phyloP scores from a whole-genome alignment of 2,113 vertebrate genomes.

The Irena cyanogastra region DNA sequence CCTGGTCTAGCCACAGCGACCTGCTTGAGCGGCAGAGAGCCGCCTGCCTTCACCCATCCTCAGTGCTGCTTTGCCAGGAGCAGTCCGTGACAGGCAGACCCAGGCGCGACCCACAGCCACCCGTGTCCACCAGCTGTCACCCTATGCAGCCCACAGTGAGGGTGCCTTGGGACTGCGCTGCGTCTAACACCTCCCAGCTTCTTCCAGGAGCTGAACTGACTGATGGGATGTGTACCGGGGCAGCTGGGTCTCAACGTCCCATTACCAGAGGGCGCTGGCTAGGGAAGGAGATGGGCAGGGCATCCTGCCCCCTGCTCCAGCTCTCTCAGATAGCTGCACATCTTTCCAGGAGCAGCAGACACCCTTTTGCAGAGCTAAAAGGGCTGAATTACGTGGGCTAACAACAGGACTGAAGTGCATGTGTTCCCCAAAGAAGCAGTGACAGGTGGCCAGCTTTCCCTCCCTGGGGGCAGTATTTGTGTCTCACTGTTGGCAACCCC shows the following conservation, averaged over 20 bases:
- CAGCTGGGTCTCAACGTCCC: neutral
- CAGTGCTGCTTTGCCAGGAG: neutral
- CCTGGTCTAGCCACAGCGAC: neutral
- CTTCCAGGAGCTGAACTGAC: neutral
- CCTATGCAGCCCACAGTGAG: neutral
- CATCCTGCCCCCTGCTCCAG: neutral
- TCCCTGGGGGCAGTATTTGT: accelerated
- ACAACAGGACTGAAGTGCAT: neutral
- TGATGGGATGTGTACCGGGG: neutral
- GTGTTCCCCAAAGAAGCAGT: neutral
- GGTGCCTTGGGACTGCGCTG: neutral
- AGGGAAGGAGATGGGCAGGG: neutral
- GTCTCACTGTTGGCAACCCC: neutral
- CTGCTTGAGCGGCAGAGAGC: neutral
- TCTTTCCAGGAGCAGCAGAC: neutral
- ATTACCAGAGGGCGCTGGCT: neutral
- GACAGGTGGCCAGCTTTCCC: neutral
- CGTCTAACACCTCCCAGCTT: neutral
- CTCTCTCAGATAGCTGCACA: neutral
- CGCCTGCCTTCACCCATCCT: neutral
- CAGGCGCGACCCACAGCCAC: neutral
- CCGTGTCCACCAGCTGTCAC: neutral
- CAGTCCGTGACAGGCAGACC: accelerated
- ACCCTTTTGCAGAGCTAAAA: neutral
- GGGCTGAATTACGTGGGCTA: neutral